Evolutionary conservation across 1,140 invertebrate species (phyloP), one percentile per base, ranked within the genome.

Genomic region (Drosophila burlai): DNA sequence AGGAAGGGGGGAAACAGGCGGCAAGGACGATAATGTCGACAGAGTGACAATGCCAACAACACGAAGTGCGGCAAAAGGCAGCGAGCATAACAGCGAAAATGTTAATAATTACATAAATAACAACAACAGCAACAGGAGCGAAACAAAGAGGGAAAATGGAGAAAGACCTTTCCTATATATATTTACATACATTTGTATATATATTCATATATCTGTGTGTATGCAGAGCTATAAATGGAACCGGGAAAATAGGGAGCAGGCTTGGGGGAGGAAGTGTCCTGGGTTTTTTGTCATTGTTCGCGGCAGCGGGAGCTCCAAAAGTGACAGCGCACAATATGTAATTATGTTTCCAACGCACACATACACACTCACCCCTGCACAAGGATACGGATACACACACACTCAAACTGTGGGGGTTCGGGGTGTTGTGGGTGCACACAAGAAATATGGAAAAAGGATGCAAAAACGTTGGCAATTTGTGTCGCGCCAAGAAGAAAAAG

Each of bases 81-180:
- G 59, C 57, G 50, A 65, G 60, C 72, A 76, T 52, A 66, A 69
- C 74, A 89, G 81, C 66, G 75, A 84, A 89, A 89, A 89, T 90
- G 77, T 87, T 87, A 89, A 89, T 90, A 89, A 89, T 89, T 89
- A 90, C 85, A 89, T 90, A 89, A 89, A 89, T 90, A 80, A 90
- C 74, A 89, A 90, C 86, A 87, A 73, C 72, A 75, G 72, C 64
- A 83, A 59, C 74, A 68, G 55, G 40, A 40, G 73, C 50, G 50
- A 69, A 63, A 72, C 66, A 78, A 71, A 63, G 64, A 78, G 42
- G 57, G 46, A 54, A 78, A 64, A 57, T 55, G 40, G 24, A 40
- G 24, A 46, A 57, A 49, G 26, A 26, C 29, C 54, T 50, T 36
- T 49, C 40, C 42, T 26, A 21, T 62, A 34, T 57, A 65, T 45